Conservation (phyloP, 2,113 vertebrate species). For the Catharus minimus region DNA sequence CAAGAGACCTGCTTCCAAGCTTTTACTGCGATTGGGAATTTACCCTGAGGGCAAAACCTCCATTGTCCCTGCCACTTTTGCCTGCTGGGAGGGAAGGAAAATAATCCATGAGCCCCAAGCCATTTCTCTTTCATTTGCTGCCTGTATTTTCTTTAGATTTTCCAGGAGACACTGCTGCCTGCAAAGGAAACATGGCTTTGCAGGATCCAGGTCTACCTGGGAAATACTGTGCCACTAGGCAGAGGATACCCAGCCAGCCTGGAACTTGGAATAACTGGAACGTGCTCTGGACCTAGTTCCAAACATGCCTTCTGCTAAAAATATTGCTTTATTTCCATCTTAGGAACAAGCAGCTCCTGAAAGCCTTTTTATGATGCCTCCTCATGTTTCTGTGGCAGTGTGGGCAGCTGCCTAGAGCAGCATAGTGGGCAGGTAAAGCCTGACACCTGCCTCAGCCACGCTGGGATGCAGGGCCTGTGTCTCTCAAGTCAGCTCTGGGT, state of each 20-base stretch:
- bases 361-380: not conserved
- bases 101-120: not conserved
- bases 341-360: not conserved
- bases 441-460: not conserved
- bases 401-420: not conserved
- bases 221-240: not conserved
- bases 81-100: not conserved
- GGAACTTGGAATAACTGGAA: not conserved
- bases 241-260: not conserved
- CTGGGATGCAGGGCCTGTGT: not conserved
- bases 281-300: not conserved
- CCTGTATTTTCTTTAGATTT: not conserved
- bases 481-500: not conserved
- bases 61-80: not conserved
- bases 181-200: not conserved
- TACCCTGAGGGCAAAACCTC: not conserved
- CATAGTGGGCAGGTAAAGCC: not conserved
- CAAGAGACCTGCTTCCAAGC: not conserved
- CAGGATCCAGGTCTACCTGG: not conserved
- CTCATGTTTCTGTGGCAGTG: accelerated
- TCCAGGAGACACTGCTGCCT: not conserved
- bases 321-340: not conserved
- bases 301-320: not conserved
- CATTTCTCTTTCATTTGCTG: not conserved
- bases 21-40: accelerated